Evolutionary conservation across 2,113 vertebrate species (phyloP).

Genomic region (Burhinus bistriatus): DNA sequence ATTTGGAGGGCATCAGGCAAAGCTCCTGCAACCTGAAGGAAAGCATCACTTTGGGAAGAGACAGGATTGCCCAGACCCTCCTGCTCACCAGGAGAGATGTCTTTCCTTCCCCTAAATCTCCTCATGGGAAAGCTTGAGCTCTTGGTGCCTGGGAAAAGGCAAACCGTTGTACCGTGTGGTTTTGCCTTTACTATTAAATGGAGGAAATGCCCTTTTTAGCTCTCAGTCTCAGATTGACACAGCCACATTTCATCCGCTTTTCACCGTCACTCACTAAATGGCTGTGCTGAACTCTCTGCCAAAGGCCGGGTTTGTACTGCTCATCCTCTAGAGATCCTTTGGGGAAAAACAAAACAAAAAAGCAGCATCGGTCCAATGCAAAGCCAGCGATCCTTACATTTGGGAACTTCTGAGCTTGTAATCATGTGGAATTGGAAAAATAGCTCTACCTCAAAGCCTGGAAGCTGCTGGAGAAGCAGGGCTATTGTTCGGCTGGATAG

Average conservation of each 20-base stretch:
- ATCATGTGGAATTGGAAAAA: not conserved
- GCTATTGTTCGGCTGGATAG: not conserved
- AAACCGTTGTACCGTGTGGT: not conserved
- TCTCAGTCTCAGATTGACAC: not conserved
- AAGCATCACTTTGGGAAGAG: not conserved
- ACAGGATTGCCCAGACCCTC: not conserved
- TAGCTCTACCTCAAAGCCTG: not conserved
- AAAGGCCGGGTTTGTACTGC: not conserved
- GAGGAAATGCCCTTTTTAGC: not conserved
- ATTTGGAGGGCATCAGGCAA: not conserved
- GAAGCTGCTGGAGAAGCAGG: not conserved
- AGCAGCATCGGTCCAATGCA: not conserved
- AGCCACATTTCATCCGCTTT: not conserved
- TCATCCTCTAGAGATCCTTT: not conserved
- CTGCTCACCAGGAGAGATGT: not conserved
- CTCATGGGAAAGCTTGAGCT: not conserved
- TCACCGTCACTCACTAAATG: not conserved
- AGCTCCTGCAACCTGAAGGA: not conserved
- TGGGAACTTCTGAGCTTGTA: not conserved
- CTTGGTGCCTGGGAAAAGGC: not conserved
- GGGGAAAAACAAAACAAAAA: not conserved
- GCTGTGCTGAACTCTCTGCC: not conserved
- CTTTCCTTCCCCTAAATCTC: not conserved
- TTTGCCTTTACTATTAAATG: not conserved
- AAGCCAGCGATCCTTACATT: not conserved